Evolutionary conservation across 2,888 invertebrate species (phyloP).

Genomic region (Trypoxylon attenuatum): DNA sequence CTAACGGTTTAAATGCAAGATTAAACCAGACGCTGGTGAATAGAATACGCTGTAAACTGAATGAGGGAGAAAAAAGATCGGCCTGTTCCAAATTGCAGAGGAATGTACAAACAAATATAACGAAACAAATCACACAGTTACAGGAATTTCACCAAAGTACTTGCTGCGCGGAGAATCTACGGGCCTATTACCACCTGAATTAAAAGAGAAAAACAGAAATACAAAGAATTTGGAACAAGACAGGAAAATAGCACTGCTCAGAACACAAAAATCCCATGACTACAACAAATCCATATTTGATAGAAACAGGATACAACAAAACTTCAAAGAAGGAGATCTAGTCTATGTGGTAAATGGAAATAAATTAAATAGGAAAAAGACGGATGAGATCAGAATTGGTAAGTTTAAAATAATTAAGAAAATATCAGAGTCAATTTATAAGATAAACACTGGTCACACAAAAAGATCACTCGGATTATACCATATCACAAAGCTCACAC

Average conservation of each 20-base stretch:
- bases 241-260: constrained; percentile 3
- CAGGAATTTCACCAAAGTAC: constrained; percentile 6
- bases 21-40: background rate
- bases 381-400: constrained; percentile 30
- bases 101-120: constrained; percentile 16
- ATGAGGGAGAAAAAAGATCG: background rate
- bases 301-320: constrained; percentile 41
- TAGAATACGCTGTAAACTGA: background rate
- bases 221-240: constrained; percentile 6
- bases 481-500: too few relatives aligned
- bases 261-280: background rate
- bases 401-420: constrained; percentile 50
- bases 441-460: background rate
- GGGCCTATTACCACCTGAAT: background rate
- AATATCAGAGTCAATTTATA: constrained; percentile 21
- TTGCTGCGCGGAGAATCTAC: constrained; percentile 2
- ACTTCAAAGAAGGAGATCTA: constrained; percentile 57
- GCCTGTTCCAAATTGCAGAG: constrained; percentile 1
- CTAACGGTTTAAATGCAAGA: background rate
- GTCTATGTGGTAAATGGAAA: constrained; percentile 62
- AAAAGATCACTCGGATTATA: too few relatives aligned
- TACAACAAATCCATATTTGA: constrained; percentile 11
- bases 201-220: background rate
- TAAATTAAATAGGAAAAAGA: constrained; percentile 58
- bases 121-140: background rate